phyloP scores from a whole-genome alignment of 2,113 vertebrate genomes.

The Ageneiosus marmoratus region DNA sequence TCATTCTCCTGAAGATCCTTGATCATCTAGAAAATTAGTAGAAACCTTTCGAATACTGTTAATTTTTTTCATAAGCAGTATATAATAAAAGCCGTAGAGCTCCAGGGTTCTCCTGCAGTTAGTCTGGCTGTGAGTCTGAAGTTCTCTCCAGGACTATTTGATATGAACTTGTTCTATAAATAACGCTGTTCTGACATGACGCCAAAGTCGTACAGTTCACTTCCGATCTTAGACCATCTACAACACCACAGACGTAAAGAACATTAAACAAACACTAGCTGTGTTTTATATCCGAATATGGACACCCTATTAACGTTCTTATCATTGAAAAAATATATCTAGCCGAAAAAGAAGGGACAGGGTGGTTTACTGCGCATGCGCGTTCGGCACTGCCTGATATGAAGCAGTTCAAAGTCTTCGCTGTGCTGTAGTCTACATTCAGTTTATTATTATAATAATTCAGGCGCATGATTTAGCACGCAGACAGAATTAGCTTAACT shows the following conservation, averaged over 20 bases:
- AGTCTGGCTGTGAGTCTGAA: not conserved
- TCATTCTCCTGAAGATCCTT: not conserved
- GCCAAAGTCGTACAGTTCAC: not conserved
- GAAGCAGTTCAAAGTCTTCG: constrained; percentile 52
- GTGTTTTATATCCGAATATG: not conserved
- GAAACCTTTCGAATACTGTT: not conserved
- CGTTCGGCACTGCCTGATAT: too few relatives aligned
- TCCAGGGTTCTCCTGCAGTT: not conserved
- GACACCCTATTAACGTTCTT: not conserved
- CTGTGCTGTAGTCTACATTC: not conserved
- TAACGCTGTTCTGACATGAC: not conserved
- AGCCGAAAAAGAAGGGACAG: not conserved
- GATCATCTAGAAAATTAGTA: not conserved
- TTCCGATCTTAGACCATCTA: not conserved
- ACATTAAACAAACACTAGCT: not conserved
- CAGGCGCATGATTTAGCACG: not conserved
- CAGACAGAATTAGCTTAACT: too few relatives aligned
- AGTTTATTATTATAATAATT: not conserved
- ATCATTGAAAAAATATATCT: not conserved
- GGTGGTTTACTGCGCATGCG: constrained; percentile 52
- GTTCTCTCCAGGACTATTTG: not conserved
- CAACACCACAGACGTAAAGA: not conserved
- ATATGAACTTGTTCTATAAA: not conserved
- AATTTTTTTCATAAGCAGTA: too few relatives aligned
- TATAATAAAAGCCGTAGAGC: too few relatives aligned